Evolutionary conservation across 2,888 invertebrate species (phyloP).

Genomic region (Stenchaetothrips biformis): DNA sequence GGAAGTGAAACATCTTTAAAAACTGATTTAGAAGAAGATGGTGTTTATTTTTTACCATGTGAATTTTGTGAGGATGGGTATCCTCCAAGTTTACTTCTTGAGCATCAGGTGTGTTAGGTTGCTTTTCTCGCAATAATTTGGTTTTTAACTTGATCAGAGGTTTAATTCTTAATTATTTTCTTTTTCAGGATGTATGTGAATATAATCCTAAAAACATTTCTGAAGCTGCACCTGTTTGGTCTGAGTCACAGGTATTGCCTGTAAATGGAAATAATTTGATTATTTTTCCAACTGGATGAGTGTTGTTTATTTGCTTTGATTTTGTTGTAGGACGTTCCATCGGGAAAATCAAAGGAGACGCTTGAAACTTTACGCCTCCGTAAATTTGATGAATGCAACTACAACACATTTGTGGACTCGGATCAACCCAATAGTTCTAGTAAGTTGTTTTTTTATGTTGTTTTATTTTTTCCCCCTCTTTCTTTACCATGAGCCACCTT

Average conservation of each 20-base stretch:
- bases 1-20: slow-evolving; percentile 30
- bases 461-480: background rate
- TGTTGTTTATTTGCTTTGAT: background rate
- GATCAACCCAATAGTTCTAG: background rate
- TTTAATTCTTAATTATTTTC: background rate
- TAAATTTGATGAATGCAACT: background rate
- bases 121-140: background rate
- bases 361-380: background rate
- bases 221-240: background rate
- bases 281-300: background rate
- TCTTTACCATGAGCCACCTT: too few relatives aligned
- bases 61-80: slow-evolving; percentile 39
- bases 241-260: background rate
- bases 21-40: slow-evolving; percentile 35
- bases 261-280: background rate
- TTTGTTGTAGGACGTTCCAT: background rate
- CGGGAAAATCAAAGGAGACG: background rate
- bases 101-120: background rate
- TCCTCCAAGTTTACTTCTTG: slow-evolving; percentile 29
- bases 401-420: background rate
- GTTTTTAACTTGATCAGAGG: background rate
- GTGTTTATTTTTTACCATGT: slow-evolving; percentile 36
- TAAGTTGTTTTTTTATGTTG: background rate
- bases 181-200: slow-evolving; percentile 7
- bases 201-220: background rate